phyloP scores from a whole-genome alignment of 2,888 invertebrate species.

The Glaucopsyche alexis region DNA sequence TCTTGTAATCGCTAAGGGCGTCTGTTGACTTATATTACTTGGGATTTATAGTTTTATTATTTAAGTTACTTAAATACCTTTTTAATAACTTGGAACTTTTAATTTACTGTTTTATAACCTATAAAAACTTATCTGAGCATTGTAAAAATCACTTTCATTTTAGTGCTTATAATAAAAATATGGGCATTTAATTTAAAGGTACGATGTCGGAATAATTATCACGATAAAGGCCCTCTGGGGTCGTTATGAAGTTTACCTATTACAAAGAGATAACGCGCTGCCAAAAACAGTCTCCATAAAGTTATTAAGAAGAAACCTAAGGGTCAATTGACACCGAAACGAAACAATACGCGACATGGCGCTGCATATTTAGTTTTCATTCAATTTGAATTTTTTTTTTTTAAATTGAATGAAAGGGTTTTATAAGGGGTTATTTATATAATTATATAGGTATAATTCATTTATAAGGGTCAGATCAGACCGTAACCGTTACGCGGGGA shows the following conservation, averaged over 20 bases:
- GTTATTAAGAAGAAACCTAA: conserved; percentile 25
- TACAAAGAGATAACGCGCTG: conserved; percentile 40
- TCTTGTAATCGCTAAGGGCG: conserved; percentile 11
- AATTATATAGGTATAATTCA: no score
- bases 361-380: no score
- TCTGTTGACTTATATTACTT: conserved; percentile 5
- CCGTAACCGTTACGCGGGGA: no score
- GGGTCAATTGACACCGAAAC: no score
- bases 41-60: conserved; percentile 8
- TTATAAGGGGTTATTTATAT: no score
- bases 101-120: background rate
- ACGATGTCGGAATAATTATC: conserved; percentile 32
- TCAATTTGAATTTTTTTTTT: no score
- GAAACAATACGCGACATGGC: no score
- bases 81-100: background rate
- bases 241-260: conserved; percentile 41
- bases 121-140: background rate
- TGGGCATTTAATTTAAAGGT: background rate
- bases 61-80: background rate
- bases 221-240: conserved; percentile 36
- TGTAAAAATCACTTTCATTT: conserved; percentile 4
- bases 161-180: background rate
- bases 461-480: no score
- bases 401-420: no score
- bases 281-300: conserved; percentile 39